phyloP scores from a whole-genome alignment of 2,113 vertebrate genomes.

The Dascyllus trimaculatus region DNA sequence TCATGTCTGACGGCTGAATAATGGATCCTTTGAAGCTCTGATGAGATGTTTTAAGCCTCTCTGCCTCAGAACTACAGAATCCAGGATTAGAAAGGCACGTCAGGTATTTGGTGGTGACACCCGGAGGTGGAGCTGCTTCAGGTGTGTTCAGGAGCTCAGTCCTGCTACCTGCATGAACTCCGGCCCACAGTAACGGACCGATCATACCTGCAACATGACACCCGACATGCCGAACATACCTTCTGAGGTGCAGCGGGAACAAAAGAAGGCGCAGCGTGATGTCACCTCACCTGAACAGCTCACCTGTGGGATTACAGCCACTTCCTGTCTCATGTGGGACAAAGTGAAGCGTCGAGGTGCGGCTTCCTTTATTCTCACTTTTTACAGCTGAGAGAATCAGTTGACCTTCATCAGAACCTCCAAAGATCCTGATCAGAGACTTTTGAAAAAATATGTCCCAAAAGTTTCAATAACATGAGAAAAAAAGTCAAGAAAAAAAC shows the following conservation, averaged over 20 bases:
- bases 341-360: too few relatives aligned
- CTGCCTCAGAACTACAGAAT: background rate
- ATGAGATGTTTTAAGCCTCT: background rate
- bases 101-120: conserved; percentile 20
- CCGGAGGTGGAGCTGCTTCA: conserved; percentile 19
- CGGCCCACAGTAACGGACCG: conserved; percentile 15
- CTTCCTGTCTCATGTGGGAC: background rate
- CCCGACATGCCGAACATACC: background rate
- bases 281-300: conserved; percentile 25
- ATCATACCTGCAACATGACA: conserved; percentile 5
- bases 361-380: too few relatives aligned
- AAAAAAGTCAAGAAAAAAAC: too few relatives aligned
- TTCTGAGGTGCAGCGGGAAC: background rate
- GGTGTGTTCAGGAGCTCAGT: conserved; percentile 16
- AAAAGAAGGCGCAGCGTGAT: conserved; percentile 24
- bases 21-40: too few relatives aligned
- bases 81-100: conserved; percentile 14
- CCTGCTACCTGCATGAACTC: background rate
- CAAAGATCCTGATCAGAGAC: too few relatives aligned
- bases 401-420: too few relatives aligned
- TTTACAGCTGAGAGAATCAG: too few relatives aligned
- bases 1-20: too few relatives aligned
- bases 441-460: too few relatives aligned
- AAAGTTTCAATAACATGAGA: too few relatives aligned
- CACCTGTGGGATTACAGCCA: background rate